phyloP scores from a whole-genome alignment of 2,888 invertebrate genomes.

The Netelia fuscicornis region DNA sequence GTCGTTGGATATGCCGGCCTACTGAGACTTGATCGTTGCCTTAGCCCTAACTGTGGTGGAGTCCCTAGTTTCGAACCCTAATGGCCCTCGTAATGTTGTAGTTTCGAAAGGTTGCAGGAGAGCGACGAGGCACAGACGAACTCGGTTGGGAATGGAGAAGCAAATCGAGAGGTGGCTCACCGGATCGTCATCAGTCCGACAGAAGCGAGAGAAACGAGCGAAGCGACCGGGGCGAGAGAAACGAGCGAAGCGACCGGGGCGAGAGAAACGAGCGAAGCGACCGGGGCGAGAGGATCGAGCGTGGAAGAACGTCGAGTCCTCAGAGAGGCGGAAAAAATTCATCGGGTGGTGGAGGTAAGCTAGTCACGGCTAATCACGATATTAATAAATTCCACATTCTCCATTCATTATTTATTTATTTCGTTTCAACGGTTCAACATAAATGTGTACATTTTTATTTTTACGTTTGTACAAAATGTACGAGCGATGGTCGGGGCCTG shows the following conservation, averaged over 20 bases:
- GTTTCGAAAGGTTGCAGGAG: constrained; percentile 85
- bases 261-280: constrained; percentile 81
- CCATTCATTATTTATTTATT: too few relatives aligned
- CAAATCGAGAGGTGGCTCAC: constrained; percentile 83
- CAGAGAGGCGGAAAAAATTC: constrained; percentile 76
- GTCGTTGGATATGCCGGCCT: constrained; percentile 69
- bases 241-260: too few relatives aligned
- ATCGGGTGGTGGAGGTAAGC: constrained; percentile 72
- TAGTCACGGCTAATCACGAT: too few relatives aligned
- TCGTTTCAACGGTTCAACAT: too few relatives aligned
- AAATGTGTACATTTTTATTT: too few relatives aligned
- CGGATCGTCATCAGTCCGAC: constrained; percentile 85
- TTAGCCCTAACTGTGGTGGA: constrained; percentile 80
- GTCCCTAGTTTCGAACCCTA: constrained; percentile 79
- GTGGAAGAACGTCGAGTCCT: constrained; percentile 80
- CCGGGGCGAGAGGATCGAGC: constrained; percentile 72
- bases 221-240: constrained; percentile 71
- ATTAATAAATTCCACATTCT: too few relatives aligned
- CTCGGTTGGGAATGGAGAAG: constrained; percentile 84
- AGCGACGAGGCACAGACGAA: constrained; percentile 83
- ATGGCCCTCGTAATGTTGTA: constrained; percentile 83
- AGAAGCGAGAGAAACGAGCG: constrained; percentile 85
- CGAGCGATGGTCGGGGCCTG: too few relatives aligned
- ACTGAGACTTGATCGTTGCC: constrained; percentile 70
- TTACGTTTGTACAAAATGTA: too few relatives aligned